phyloP scores from a whole-genome alignment of 2,797 vertebrate genomes.

The Toxotes lorentzi region DNA sequence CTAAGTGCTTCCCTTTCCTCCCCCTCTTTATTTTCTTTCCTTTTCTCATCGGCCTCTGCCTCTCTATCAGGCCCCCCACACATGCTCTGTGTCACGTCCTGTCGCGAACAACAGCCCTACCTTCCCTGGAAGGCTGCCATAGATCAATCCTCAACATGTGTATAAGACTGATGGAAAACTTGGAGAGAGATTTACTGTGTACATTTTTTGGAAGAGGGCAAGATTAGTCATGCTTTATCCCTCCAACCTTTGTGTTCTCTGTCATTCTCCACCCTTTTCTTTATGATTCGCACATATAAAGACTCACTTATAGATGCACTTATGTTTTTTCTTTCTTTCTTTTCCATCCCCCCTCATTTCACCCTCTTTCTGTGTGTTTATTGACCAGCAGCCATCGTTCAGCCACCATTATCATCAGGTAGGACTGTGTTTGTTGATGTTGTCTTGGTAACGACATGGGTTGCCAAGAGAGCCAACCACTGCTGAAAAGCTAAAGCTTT shows the following conservation, averaged over 20 bases:
- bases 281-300: conserved; percentile 2
- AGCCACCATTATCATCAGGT: conserved; percentile 55
- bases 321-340: not conserved
- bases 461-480: conserved; percentile 47
- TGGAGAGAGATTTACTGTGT: conserved; percentile 51
- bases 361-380: conserved; percentile 33
- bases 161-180: conserved; percentile 39
- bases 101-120: conserved; percentile 69
- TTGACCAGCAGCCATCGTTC: conserved; percentile 59
- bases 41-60: conserved; percentile 77
- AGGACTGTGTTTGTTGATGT: conserved; percentile 66
- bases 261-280: not conserved
- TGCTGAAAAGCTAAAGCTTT: conserved; percentile 17
- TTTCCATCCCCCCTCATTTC: conserved; percentile 12
- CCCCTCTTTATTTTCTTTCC: conserved; percentile 82
- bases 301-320: not conserved
- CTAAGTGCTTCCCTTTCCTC: conserved; percentile 86
- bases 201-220: conserved; percentile 37
- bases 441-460: conserved; percentile 60
- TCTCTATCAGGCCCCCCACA: conserved; percentile 80
- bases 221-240: conserved; percentile 54
- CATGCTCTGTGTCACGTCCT: conserved; percentile 83
- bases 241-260: not conserved
- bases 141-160: conserved; percentile 57
- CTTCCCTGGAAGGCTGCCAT: conserved; percentile 65